These are phyloP conservation scores for Euwallacea similis DNA, from an alignment of 1,140 invertebrate species.

Conservation along the genomic window DNA sequence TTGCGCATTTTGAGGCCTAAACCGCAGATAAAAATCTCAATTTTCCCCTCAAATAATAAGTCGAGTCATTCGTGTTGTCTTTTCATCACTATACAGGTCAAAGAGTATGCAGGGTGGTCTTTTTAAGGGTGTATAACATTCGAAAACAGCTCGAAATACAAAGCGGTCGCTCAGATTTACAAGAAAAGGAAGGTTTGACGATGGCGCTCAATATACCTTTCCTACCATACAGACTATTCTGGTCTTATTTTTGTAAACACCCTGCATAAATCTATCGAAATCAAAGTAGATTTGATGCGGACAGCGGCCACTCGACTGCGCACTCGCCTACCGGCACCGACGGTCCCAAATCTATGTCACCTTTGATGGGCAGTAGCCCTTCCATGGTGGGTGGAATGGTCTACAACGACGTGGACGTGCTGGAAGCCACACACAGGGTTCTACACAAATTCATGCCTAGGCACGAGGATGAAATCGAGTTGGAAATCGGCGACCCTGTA, in stretches of 20 bases:
- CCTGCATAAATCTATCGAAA: background rate
- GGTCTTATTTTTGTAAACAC: background rate
- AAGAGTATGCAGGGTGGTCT: no score
- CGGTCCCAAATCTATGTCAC: slow-evolving; percentile 80
- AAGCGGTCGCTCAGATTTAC: no score
- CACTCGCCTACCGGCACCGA: slow-evolving; percentile 76
- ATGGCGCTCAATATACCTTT: no score
- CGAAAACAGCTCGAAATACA: no score
- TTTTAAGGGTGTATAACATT: no score
- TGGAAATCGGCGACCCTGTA: slow-evolving; percentile 96
- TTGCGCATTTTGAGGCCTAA: no score
- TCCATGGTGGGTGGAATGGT: slow-evolving; percentile 67
- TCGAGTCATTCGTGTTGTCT: no score
- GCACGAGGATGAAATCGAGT: slow-evolving; percentile 92
- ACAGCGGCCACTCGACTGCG: slow-evolving; percentile 86
- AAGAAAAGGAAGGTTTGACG: no score
- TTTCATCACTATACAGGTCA: no score
- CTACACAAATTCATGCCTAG: slow-evolving; percentile 94
- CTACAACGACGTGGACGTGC: slow-evolving; percentile 79
- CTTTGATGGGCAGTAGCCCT: slow-evolving; percentile 58
- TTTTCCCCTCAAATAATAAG: no score
- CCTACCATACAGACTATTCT: no score
- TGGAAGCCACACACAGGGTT: slow-evolving; percentile 93
- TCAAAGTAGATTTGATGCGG: slow-evolving; percentile 60
- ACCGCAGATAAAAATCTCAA: no score